Evolutionary conservation across 1,140 invertebrate species (phyloP).

Genomic region (Drosophila pallidifrons): DNA sequence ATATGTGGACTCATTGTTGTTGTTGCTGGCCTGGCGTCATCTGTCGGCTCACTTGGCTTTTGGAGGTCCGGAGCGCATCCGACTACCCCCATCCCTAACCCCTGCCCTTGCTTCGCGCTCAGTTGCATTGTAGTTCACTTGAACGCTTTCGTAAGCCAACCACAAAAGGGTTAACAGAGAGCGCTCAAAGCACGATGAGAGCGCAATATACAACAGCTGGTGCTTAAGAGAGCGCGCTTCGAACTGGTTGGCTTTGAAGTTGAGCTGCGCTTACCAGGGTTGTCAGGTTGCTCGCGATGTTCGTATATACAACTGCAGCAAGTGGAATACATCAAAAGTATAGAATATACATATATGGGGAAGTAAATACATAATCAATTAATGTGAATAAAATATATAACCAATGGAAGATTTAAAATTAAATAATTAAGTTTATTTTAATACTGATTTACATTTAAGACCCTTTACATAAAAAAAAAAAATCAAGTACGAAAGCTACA

Average conservation of each 20-base stretch:
- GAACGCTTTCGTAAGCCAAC: slow-evolving; percentile 73
- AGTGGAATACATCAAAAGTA: no score
- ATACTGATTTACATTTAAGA: no score
- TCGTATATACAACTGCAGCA: background rate
- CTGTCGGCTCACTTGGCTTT: slow-evolving; percentile 46
- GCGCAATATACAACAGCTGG: slow-evolving; percentile 44
- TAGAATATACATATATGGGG: no score
- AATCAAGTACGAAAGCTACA: no score
- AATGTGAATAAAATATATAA: no score
- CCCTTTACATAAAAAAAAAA: no score
- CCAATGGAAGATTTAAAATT: no score
- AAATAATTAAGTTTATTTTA: no score
- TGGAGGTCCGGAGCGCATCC: slow-evolving; percentile 62
- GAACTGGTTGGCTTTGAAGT: slow-evolving; percentile 19
- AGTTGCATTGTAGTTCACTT: slow-evolving; percentile 64
- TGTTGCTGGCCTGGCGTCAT: slow-evolving; percentile 45
- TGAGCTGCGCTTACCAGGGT: slow-evolving; percentile 1
- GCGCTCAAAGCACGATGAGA: slow-evolving; percentile 15
- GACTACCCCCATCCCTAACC: background rate
- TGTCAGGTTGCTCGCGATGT: background rate
- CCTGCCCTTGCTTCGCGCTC: background rate
- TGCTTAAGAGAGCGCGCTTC: slow-evolving; percentile 48
- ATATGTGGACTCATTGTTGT: slow-evolving; percentile 42
- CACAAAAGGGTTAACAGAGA: slow-evolving; percentile 62
- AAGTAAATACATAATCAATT: no score